Percentiles rank a stretch among this genome's conserved stretches.
Conservation (phyloP, 2,797 vertebrate species). For the Betta splendens region DNA sequence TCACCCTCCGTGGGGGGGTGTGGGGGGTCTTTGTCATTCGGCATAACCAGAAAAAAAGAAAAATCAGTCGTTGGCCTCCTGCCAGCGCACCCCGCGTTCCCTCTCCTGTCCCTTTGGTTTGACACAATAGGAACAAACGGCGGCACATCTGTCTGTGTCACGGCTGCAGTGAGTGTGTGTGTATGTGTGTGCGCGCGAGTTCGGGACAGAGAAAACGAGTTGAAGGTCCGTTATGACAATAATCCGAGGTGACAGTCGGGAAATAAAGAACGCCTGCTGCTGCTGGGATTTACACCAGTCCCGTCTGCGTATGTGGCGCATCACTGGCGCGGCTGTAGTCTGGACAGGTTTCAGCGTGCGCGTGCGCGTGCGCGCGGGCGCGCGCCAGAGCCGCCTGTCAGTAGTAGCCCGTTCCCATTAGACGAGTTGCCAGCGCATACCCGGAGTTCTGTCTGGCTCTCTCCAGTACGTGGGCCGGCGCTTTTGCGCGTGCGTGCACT, state of each 20-base stretch:
- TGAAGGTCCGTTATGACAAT: constrained; percentile 53
- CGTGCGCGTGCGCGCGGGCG: neutral
- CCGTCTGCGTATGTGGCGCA: constrained; percentile 11
- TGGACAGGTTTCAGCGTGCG: neutral
- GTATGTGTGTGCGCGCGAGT: constrained; percentile 25
- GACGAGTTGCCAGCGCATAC: constrained; percentile 30
- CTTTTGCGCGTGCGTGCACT: neutral
- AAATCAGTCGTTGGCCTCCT: constrained; percentile 61
- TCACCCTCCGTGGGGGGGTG: constrained; percentile 44
- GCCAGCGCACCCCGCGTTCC: constrained; percentile 46
- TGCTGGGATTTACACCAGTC: constrained; percentile 29
- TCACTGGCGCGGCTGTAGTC: neutral
- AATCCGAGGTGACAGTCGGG: constrained; percentile 54
- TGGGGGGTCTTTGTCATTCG: constrained; percentile 77
- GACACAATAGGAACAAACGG: constrained; percentile 80
- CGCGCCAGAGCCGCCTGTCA: neutral
- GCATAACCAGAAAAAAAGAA: constrained; percentile 68
- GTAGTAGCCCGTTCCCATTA: constrained; percentile 32
- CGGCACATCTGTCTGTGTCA: constrained; percentile 74
- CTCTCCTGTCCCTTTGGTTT: constrained; percentile 39
- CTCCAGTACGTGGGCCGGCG: neutral
- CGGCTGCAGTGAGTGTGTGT: constrained; percentile 36
- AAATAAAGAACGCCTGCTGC: constrained; percentile 61
- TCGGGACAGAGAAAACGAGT: constrained; percentile 1
- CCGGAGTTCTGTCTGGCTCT: constrained; percentile 34